Evolutionary conservation across 2,113 vertebrate species (phyloP).

Genomic region (Circaetus cinerascens): DNA sequence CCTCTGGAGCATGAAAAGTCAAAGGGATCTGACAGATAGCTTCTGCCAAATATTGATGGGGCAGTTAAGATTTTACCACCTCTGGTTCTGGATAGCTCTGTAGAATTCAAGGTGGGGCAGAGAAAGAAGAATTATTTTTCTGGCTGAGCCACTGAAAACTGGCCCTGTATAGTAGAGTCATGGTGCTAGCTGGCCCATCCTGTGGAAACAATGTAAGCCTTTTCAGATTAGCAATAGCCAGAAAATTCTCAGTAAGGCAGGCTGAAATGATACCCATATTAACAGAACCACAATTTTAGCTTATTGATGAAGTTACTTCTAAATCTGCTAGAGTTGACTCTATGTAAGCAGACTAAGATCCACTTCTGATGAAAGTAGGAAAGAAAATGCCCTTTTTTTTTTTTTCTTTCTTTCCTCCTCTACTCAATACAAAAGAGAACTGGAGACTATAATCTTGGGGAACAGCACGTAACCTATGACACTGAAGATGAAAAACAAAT

Average conservation of each 20-base stretch:
- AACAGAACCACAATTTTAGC: background rate
- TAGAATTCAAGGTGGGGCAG: background rate
- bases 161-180: background rate
- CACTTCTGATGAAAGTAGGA: background rate
- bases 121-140: background rate
- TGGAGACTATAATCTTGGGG: background rate
- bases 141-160: background rate
- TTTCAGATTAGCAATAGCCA: background rate
- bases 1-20: background rate
- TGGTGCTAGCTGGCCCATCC: background rate
- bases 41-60: background rate
- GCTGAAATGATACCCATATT: background rate
- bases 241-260: background rate
- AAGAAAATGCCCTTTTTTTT: background rate
- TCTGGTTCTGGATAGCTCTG: background rate
- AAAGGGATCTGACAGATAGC: background rate
- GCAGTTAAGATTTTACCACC: background rate
- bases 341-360: background rate
- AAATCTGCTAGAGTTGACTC: background rate
- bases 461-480: background rate
- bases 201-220: rapidly evolving
- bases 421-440: background rate
- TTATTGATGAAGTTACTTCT: background rate
- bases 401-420: background rate
- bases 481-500: background rate